Evolutionary conservation across 2,888 invertebrate genomes (phyloP).

Genomic region (Acronicta aceris): DNA sequence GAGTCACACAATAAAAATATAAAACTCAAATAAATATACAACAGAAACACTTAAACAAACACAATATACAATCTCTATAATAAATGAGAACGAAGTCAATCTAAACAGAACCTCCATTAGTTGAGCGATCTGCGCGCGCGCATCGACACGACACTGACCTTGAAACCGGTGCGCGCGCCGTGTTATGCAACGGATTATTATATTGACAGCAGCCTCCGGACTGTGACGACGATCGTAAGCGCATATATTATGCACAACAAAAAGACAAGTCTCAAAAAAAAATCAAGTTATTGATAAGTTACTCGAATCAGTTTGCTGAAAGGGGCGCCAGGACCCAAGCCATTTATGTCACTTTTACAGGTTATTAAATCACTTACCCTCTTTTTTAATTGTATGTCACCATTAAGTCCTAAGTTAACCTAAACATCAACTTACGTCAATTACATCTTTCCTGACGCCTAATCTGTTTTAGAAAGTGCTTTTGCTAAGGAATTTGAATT

Average conservation of each 20-base stretch:
- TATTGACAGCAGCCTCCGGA: conserved; percentile 49
- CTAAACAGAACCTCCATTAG: conserved; percentile 38
- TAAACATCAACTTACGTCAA: too few relatives aligned
- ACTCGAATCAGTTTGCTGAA: too few relatives aligned
- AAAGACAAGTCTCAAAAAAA: too few relatives aligned
- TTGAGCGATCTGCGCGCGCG: conserved; percentile 31
- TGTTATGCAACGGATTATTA: conserved; percentile 57
- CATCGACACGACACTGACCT: conserved; percentile 59
- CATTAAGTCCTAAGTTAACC: too few relatives aligned
- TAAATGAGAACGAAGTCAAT: conserved; percentile 21
- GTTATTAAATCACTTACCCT: too few relatives aligned
- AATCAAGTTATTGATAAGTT: too few relatives aligned
- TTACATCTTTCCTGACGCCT: too few relatives aligned
- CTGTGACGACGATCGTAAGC: conserved; percentile 5
- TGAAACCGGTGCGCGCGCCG: conserved; percentile 46
- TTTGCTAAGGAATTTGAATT: too few relatives aligned
- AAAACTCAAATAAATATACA: not conserved
- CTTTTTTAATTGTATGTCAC: too few relatives aligned
- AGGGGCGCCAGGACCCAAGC: too few relatives aligned
- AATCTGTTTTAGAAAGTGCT: too few relatives aligned
- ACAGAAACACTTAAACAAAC: conserved; percentile 22
- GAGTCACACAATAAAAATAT: not conserved
- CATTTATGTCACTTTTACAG: too few relatives aligned
- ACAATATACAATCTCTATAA: conserved; percentile 12
- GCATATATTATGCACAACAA: conserved; percentile 1